Evolutionary conservation across 2,888 invertebrate genomes (phyloP).

Genomic region (Drosophila macrospina): DNA sequence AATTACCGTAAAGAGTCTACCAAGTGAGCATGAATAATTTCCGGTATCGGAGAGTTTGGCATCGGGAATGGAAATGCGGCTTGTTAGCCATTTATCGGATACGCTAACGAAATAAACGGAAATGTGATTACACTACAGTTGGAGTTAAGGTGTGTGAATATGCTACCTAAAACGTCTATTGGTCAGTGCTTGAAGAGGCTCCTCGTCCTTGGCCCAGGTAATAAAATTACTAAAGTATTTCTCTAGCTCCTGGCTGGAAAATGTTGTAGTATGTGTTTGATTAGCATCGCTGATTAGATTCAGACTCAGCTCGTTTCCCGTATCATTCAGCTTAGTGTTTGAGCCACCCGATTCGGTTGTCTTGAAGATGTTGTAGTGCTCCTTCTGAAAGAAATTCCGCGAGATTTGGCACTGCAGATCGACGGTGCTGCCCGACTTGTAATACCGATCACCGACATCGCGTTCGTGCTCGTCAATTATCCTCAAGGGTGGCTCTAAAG

Average conservation of each 20-base stretch:
- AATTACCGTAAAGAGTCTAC: conserved; percentile 88
- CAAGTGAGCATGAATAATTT: conserved; percentile 88
- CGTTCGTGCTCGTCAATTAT: conserved; percentile 90
- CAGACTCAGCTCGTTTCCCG: conserved; percentile 47
- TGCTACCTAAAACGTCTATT: conserved; percentile 72
- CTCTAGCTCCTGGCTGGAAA: conserved; percentile 66
- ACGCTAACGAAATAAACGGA: conserved; percentile 58
- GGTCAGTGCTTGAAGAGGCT: conserved; percentile 65
- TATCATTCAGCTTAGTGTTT: conserved; percentile 41
- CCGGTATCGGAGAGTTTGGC: conserved; percentile 89
- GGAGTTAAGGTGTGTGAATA: no score
- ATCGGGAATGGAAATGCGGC: conserved; percentile 85
- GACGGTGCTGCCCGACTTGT: conserved; percentile 91
- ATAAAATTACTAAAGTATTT: conserved; percentile 77
- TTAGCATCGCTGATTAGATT: conserved; percentile 63
- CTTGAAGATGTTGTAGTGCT: conserved; percentile 74
- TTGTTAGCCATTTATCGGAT: conserved; percentile 82
- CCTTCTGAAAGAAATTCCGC: conserved; percentile 85
- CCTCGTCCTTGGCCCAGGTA: conserved; percentile 81
- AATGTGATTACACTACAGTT: no score
- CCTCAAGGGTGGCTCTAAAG: conserved; percentile 89
- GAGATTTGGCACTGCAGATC: conserved; percentile 88
- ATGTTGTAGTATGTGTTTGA: conserved; percentile 52
- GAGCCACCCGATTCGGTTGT: conserved; percentile 50
- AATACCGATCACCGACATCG: conserved; percentile 90